Percentiles rank a stretch among this genome's conserved stretches.
Evolutionary conservation across 2,113 vertebrate species (phyloP).

Genomic region (Loxodonta africana): DNA sequence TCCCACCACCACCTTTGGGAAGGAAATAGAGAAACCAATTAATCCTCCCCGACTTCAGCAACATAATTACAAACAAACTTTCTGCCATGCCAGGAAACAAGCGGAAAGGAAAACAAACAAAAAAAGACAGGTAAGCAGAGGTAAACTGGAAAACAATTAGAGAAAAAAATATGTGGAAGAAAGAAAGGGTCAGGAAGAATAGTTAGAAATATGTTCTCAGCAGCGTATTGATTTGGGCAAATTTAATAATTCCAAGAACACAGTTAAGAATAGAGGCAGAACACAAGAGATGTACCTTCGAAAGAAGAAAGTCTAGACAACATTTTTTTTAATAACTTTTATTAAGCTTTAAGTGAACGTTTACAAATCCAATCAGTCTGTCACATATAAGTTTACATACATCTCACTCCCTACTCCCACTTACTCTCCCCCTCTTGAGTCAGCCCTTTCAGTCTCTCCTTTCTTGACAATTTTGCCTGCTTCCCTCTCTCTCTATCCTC

Average conservation of each 20-base stretch:
- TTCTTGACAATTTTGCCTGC: too few species aligned
- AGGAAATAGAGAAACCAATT: not conserved
- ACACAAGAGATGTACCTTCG: not conserved
- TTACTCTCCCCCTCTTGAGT: too few species aligned
- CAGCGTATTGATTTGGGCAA: not conserved
- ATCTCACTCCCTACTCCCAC: too few species aligned
- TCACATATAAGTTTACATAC: too few species aligned
- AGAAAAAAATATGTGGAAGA: not conserved
- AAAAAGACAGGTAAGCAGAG: not conserved
- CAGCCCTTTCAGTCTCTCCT: too few species aligned
- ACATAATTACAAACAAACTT: not conserved
- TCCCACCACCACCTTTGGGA: not conserved
- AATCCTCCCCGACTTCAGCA: not conserved
- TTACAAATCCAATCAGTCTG: too few species aligned
- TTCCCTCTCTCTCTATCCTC: too few species aligned
- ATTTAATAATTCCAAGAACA: conserved; percentile 25
- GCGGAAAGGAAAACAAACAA: conserved; percentile 40
- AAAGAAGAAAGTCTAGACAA: not conserved
- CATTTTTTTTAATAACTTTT: too few species aligned
- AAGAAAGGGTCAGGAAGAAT: not conserved
- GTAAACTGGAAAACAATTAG: not conserved
- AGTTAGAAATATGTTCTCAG: not conserved
- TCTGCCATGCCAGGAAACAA: not conserved
- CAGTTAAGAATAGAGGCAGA: conserved; percentile 39
- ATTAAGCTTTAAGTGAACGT: too few species aligned